Conservation (phyloP, 2,797 vertebrate species). For the Psittacula derbiana region DNA sequence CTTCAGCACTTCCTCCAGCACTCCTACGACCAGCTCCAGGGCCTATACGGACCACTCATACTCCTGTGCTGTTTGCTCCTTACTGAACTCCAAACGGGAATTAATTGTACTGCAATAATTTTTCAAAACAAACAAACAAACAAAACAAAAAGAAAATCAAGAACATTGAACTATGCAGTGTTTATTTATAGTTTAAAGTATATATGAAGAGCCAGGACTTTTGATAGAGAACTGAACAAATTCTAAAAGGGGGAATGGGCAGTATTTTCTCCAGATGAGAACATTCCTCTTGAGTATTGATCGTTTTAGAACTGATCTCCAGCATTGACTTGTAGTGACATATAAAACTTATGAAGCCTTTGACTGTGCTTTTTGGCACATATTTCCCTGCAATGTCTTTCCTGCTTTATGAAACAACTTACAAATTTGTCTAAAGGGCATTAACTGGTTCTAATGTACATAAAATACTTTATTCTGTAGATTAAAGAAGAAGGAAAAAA, state of each 20-base stretch:
- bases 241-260: conserved; percentile 62
- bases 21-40: conserved; percentile 92
- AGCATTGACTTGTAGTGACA: conserved; percentile 70
- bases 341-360: conserved; percentile 70
- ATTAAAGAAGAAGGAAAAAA: conserved; percentile 64
- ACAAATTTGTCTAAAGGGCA: conserved; percentile 83
- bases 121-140: conserved; percentile 65
- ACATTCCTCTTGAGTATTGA: conserved; percentile 74
- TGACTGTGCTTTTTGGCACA: conserved; percentile 77
- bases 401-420: conserved; percentile 85
- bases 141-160: conserved; percentile 73
- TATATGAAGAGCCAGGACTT: conserved; percentile 81
- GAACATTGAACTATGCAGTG: conserved; percentile 96
- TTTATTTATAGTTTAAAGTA: conserved; percentile 84
- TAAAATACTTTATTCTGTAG: conserved; percentile 79
- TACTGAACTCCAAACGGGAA: conserved; percentile 83
- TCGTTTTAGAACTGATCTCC: conserved; percentile 74
- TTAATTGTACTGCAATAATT: conserved; percentile 91
- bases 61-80: conserved; percentile 93
- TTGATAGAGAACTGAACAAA: conserved; percentile 78
- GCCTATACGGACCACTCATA: conserved; percentile 93
- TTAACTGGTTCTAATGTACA: conserved; percentile 81
- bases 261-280: conserved; percentile 77
- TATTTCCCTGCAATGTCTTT: conserved; percentile 79
- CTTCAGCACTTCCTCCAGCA: conserved; percentile 85